These are phyloP conservation scores for Nannospalax galili DNA, from an alignment of 2,113 vertebrate genomes.

Conservation along the genomic window DNA sequence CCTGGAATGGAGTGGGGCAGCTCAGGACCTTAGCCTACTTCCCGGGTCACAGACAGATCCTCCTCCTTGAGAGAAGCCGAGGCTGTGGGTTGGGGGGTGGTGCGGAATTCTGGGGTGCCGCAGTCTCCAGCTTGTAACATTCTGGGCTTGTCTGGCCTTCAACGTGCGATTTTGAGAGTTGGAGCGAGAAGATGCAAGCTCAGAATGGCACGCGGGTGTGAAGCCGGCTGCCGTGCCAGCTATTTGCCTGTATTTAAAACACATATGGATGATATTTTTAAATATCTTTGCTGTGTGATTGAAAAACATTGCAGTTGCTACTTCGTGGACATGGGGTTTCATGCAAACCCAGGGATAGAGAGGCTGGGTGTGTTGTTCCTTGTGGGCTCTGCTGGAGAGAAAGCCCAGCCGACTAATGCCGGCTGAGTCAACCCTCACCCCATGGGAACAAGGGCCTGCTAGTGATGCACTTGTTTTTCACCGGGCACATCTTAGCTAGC, in stretches of 20 bases:
- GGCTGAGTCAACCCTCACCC: not conserved
- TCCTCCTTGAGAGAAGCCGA: not conserved
- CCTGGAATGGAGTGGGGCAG: not conserved
- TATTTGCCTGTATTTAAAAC: constrained; percentile 84
- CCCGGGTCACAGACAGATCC: not conserved
- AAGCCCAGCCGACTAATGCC: not conserved
- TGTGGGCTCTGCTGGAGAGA: constrained; percentile 60
- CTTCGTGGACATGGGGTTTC: constrained; percentile 78
- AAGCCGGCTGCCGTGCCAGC: constrained; percentile 77
- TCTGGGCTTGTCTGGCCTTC: constrained; percentile 78
- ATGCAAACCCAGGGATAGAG: constrained; percentile 79
- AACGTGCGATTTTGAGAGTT: constrained; percentile 78
- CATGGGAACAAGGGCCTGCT: not conserved
- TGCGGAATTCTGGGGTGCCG: constrained; percentile 18
- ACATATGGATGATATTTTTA: constrained; percentile 83
- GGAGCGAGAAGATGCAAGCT: constrained; percentile 76
- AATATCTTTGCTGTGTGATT: constrained; percentile 82
- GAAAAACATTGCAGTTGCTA: constrained; percentile 82
- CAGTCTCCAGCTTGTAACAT: not conserved
- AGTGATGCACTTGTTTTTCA: not conserved
- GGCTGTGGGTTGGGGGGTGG: not conserved
- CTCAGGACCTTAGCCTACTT: not conserved
- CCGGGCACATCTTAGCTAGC: not conserved
- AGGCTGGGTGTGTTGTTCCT: constrained; percentile 71
- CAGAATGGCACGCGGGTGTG: constrained; percentile 81